A percentile compares a stretch with the other conserved stretches of the same genome.
These are phyloP conservation scores for Tiliacea citrago DNA, from an alignment of 2,888 invertebrate genomes.

Conservation along the genomic window DNA sequence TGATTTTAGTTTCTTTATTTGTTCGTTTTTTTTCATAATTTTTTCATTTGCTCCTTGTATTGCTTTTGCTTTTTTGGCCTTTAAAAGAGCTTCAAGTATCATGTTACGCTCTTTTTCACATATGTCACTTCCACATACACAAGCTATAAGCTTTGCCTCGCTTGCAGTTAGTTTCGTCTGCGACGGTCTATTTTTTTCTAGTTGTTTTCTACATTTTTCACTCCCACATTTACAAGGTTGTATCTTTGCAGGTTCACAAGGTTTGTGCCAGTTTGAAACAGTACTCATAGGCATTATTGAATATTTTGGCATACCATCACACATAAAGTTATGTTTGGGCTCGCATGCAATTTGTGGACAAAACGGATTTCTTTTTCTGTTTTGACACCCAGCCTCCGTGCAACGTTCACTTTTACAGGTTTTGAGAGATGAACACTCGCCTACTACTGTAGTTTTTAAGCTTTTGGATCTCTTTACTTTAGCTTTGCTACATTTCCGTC, in stretches of 20 bases:
- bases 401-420: conserved; percentile 34
- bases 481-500: neutral
- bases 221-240: conserved; percentile 34
- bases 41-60: neutral
- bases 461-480: conserved; percentile 31
- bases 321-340: neutral
- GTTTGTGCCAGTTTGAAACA: neutral
- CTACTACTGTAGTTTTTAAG: conserved; percentile 13
- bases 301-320: conserved; percentile 40
- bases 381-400: neutral
- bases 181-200: conserved; percentile 24
- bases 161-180: conserved; percentile 38
- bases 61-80: conserved; percentile 27
- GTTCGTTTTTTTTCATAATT: neutral
- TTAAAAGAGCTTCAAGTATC: conserved; percentile 39
- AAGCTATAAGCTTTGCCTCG: conserved; percentile 45
- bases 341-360: neutral
- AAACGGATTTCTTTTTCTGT: neutral
- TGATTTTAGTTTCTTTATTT: neutral
- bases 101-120: conserved; percentile 41
- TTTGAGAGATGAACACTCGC: conserved; percentile 6
- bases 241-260: neutral
- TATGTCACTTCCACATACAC: conserved; percentile 44
- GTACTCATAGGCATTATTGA: conserved; percentile 5
- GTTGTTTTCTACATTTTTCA: conserved; percentile 21